Percentiles rank a stretch among this genome's conserved stretches.
Conservation (phyloP, 64 coral and sea anemone species). For the Montipora sp. region DNA sequence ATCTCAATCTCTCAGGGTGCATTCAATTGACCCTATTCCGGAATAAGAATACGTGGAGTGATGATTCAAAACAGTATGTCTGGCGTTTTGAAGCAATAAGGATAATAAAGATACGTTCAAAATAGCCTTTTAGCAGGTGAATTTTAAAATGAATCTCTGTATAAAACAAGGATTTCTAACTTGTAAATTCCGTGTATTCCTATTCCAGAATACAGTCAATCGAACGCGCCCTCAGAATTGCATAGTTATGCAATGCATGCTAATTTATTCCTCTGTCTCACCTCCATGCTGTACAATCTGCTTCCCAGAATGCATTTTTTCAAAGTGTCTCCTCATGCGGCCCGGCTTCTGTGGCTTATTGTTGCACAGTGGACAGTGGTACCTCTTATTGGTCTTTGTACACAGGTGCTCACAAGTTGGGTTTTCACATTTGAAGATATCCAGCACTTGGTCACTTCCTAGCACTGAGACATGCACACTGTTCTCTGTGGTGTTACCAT, state of each 20-base stretch:
- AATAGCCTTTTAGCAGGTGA: no score
- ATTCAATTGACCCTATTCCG: no score
- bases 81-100: no score
- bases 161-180: no score
- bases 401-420: constrained; percentile 72
- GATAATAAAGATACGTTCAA: no score
- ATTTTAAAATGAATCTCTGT: no score
- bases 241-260: not conserved
- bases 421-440: constrained; percentile 81
- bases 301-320: constrained; percentile 83
- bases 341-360: constrained; percentile 96
- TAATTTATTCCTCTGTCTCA: not conserved
- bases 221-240: no score
- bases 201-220: no score
- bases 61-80: no score
- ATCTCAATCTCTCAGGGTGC: no score
- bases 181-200: no score
- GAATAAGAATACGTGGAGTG: no score
- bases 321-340: constrained; percentile 91
- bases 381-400: constrained; percentile 80
- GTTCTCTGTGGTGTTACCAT: constrained; percentile 20
- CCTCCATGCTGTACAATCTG: constrained; percentile 89
- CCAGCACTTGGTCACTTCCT: constrained; percentile 50
- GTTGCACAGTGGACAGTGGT: constrained; percentile 92
- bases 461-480: constrained; percentile 80